Conservation (phyloP, 2,113 vertebrate species). For the Dipodomys stephensi region DNA sequence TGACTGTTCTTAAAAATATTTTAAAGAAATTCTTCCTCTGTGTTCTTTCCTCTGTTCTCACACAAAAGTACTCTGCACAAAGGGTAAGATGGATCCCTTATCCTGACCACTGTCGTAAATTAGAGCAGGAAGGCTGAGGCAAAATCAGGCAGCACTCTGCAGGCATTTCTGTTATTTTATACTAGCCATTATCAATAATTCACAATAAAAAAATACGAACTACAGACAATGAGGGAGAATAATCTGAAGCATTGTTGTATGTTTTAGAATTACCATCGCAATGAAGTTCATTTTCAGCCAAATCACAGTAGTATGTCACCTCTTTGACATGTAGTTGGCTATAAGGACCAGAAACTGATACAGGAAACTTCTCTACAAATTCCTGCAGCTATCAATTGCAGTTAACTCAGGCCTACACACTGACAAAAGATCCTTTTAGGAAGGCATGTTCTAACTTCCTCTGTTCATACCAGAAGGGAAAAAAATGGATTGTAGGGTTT, state of each 20-base stretch:
- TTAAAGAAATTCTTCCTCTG: conserved; percentile 13
- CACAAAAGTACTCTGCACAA: not conserved
- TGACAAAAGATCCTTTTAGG: not conserved
- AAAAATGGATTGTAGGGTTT: not conserved
- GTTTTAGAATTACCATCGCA: conserved; percentile 52
- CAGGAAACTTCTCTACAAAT: not conserved
- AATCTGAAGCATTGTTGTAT: not conserved
- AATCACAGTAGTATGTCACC: conserved; percentile 24
- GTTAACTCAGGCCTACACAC: not conserved
- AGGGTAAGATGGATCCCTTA: not conserved
- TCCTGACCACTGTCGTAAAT: not conserved
- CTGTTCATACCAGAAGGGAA: not conserved
- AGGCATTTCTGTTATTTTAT: conserved; percentile 8
- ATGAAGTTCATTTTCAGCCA: conserved; percentile 57
- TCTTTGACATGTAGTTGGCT: conserved; percentile 11
- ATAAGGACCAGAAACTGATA: not conserved
- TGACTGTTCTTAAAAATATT: not conserved
- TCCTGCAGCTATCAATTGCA: not conserved
- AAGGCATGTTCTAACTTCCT: conserved; percentile 46
- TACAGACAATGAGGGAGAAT: conserved; percentile 43
- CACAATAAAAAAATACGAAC: conserved; percentile 41
- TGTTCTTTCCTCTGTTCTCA: not conserved
- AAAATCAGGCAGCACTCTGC: not conserved
- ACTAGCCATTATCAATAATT: conserved; percentile 57
- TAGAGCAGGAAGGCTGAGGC: not conserved